Percentiles rank a stretch among this genome's conserved stretches.
Conservation (phyloP, 1,140 invertebrate species). For the Zaprionus kolodkinae region DNA sequence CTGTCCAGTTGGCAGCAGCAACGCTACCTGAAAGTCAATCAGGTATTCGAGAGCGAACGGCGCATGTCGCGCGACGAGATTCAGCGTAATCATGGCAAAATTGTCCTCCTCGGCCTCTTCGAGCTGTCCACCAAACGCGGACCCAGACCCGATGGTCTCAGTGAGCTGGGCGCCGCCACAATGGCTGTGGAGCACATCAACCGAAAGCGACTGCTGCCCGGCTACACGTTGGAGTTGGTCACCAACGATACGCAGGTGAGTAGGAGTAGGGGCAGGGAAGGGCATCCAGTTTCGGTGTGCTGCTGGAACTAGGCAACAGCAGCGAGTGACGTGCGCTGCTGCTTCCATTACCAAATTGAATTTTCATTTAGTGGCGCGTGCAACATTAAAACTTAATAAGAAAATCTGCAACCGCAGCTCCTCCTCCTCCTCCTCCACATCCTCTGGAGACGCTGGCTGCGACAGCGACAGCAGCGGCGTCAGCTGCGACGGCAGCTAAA, state of each 20-base stretch:
- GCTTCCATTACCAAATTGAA: slow-evolving; percentile 75
- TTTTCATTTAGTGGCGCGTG: slow-evolving; percentile 76
- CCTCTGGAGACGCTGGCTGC: background rate
- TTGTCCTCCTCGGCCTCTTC: slow-evolving; percentile 90
- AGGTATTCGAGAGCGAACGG: slow-evolving; percentile 78
- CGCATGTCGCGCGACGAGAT: slow-evolving; percentile 70
- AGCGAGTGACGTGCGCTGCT: background rate
- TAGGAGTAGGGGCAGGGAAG: background rate
- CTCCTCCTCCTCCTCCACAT: no score
- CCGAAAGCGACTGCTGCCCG: slow-evolving; percentile 87
- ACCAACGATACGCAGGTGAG: slow-evolving; percentile 93
- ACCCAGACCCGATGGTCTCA: slow-evolving; percentile 88
- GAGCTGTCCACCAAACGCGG: slow-evolving; percentile 88
- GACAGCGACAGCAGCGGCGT: slow-evolving; percentile 10
- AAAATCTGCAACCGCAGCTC: slow-evolving; percentile 65
- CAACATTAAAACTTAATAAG: slow-evolving; percentile 80
- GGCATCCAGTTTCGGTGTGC: background rate
- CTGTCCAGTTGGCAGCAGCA: slow-evolving; percentile 56
- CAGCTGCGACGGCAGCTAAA: slow-evolving; percentile 43
- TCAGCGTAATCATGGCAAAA: slow-evolving; percentile 78
- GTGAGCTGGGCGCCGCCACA: slow-evolving; percentile 90
- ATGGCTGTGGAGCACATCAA: slow-evolving; percentile 91
- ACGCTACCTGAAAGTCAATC: slow-evolving; percentile 78
- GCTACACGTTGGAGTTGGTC: slow-evolving; percentile 89
- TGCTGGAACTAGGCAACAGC: background rate